A percentile compares a stretch with the other conserved stretches of the same genome.
These are phyloP conservation scores for Anolis sagrei DNA, from an alignment of 2,113 vertebrate genomes.

Conservation along the genomic window DNA sequence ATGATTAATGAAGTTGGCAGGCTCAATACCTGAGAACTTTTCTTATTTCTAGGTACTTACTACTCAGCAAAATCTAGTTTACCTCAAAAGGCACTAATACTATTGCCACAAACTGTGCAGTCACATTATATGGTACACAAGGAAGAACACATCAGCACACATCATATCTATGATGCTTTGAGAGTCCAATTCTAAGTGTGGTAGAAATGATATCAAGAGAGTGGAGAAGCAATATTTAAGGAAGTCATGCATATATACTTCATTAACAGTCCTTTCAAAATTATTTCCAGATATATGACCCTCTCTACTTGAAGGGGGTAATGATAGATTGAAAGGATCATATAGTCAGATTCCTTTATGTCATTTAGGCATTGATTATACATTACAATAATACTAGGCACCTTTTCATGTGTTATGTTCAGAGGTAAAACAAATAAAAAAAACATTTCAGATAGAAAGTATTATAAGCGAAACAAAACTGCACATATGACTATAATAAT, in stretches of 20 bases:
- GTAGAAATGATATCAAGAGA: not conserved
- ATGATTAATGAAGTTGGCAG: not conserved
- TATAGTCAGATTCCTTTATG: not conserved
- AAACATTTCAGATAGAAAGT: slow-evolving; percentile 25
- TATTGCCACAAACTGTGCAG: not conserved
- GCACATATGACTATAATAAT: not conserved
- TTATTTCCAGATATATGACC: not conserved
- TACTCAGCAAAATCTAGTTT: not conserved
- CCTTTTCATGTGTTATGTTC: not conserved
- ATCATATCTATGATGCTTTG: not conserved
- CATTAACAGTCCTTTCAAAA: not conserved
- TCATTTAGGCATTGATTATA: not conserved
- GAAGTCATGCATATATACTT: not conserved
- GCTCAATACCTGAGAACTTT: not conserved
- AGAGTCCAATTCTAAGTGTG: not conserved
- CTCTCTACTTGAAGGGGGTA: not conserved
- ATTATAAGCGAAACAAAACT: slow-evolving; percentile 10
- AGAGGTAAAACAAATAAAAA: slow-evolving; percentile 10
- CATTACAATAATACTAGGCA: not conserved
- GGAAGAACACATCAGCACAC: not conserved
- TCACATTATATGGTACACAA: not conserved
- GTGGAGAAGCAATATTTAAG: not conserved
- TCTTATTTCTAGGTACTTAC: not conserved
- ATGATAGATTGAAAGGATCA: not conserved
- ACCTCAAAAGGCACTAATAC: not conserved